Conservation (phyloP, 2,888 invertebrate species). For the Dysmachus trigonus region DNA sequence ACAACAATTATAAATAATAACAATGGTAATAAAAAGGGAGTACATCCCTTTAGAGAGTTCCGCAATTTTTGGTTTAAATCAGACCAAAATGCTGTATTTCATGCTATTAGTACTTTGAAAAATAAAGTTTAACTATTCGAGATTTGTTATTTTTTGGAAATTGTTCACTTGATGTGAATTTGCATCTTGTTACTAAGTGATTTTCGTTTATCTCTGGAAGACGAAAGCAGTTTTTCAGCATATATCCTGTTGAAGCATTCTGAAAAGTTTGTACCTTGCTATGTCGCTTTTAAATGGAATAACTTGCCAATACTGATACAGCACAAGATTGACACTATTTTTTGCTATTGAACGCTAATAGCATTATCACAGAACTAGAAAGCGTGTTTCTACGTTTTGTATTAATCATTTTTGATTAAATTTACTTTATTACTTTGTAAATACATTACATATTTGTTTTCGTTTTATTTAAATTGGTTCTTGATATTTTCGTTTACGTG, state of each 20-base stretch:
- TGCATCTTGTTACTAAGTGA: background rate
- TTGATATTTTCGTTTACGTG: background rate
- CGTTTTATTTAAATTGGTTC: background rate
- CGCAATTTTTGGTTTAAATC: background rate
- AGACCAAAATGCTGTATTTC: too few relatives aligned
- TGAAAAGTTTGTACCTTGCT: background rate
- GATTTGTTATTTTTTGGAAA: background rate
- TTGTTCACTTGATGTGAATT: background rate
- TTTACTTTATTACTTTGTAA: background rate
- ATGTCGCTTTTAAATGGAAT: background rate
- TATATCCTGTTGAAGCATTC: background rate
- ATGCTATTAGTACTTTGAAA: too few relatives aligned
- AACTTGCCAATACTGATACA: background rate
- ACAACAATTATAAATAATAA: too few relatives aligned
- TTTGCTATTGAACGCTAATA: background rate
- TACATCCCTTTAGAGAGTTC: background rate
- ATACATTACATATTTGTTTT: background rate
- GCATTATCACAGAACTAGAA: background rate
- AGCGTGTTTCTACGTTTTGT: background rate
- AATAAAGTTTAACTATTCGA: background rate
- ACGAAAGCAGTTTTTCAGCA: background rate
- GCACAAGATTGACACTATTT: background rate
- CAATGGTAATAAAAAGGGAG: too few relatives aligned
- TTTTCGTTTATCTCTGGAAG: background rate
- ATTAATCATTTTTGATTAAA: background rate